Evolutionary conservation across 2,888 invertebrate species (phyloP), one percentile per base, ranked within the genome.

Genomic region (Microplitis deprimator): DNA sequence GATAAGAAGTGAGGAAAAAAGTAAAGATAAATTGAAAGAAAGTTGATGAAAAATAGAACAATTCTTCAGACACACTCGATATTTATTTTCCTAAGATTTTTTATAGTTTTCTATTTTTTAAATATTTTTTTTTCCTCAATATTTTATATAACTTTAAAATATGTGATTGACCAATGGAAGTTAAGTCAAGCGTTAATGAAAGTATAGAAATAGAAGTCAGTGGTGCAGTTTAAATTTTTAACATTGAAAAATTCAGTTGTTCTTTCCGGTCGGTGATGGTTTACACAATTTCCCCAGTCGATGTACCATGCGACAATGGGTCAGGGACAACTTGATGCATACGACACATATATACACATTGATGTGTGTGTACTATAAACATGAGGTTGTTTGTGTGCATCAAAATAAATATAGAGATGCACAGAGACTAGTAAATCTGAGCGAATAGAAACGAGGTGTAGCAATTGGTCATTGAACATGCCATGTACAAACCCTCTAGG

Each of bases 221-320:
- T 64, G 29, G 65, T 71, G 71, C 64, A 65, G 65, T 71, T 64
- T 64, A 64, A 76, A 70, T 76, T 76, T 65, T 65, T 65, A 76
- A 67, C 70, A 67, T 60, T 71, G 76, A 59, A 64, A 71, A 64
- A 71, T 71, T 73, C 73, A 64, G 64, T 73, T 20, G 72, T 39
- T 69, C 41, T 16, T 50, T 50, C 69, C 64, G 29, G 61, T 16
- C 61, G 64, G 41, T 62, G 64, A 40, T 72, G 41, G 40, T 17
- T 73, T 62, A 73, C 73, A 73, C 64, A 73, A 62, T 73, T 73
- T 41, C 40, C 64, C 13, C 50, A 50, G 50, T 50, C 8, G 8
- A 13, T 50, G 50, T 50, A 13, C 13, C 50, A 50, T 50, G 60
- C 17, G 20, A 70, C 20, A 59, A 70, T 70, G 17, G 59, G 70